Evolutionary conservation across 2,888 invertebrate species (phyloP), one percentile per base, ranked within the genome.

Genomic region (Prionchulus punctatus): DNA sequence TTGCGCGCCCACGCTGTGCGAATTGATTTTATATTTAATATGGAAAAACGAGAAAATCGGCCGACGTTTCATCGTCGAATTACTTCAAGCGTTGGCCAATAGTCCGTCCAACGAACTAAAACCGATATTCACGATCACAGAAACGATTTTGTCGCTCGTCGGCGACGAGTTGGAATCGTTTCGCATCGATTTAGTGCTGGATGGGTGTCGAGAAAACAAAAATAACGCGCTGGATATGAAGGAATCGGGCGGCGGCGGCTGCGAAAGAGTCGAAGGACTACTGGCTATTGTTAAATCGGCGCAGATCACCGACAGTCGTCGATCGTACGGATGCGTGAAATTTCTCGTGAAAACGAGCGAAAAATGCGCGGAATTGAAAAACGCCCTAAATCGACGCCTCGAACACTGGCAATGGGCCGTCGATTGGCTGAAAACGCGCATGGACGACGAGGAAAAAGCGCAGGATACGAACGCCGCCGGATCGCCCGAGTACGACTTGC

Each of bases 331-430:
- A 64, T 73, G 74, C 62, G 73, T 76, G 60, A 76, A 76, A 65
- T 74, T 75, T 61, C 66, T 76, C 49, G 75, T 75, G 36, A 69
- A 64, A 50, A 64, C 75, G 45, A 70, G 73, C 31, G 26, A 30
- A 12, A 7, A 23, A 15, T 50, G 27, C 31, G 48, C 43, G 26
- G 7, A 31, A 45, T 49, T 54, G 18, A 48, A 65, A 65, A 50
- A 65, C 62, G 56, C 59, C 66, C 15, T 59, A 68, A 51, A 73
- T 71, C 42, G 73, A 73, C 59, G 74, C 74, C 57, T 72, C 71
- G 65, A 67, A 51, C 70, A 70, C 60, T 76, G 76, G 76, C 73
- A 75, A 63, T 75, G 75, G 75, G 73, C 75, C 15, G 75, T 76
- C 53, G 71, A 73, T 61, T 76, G 76, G 76, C 69, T 76, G 26